phyloP scores from a whole-genome alignment of 2,888 invertebrate species.

The Gymnocheta viridis region DNA sequence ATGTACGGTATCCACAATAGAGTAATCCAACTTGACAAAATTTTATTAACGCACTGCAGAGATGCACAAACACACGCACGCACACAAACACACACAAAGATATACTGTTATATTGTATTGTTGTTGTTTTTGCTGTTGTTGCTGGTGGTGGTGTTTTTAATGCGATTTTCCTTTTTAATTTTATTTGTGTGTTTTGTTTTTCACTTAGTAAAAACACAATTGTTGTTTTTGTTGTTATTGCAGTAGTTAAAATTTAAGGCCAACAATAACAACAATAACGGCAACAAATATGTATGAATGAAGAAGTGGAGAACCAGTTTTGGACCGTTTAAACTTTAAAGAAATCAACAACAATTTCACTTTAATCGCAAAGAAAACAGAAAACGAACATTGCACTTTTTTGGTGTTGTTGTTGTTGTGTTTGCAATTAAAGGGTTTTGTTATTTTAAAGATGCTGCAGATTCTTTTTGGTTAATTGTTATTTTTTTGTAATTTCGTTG shows the following conservation, averaged over 20 bases:
- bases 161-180: neutral
- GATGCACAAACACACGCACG: neutral
- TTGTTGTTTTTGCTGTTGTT: conserved; percentile 11
- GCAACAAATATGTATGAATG: conserved; percentile 1
- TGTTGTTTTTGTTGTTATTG: conserved; percentile 16
- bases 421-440: conserved; percentile 10
- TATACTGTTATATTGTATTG: neutral
- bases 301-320: conserved; percentile 35
- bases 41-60: neutral
- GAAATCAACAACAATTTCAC: conserved; percentile 68
- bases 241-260: conserved; percentile 21
- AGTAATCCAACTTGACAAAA: conserved; percentile 75
- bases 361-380: conserved; percentile 48
- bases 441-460: conserved; percentile 24
- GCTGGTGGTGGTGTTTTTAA: neutral
- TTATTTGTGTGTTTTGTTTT: conserved; percentile 26
- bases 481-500: conserved; percentile 19
- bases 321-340: conserved; percentile 58
- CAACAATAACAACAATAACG: neutral
- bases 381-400: conserved; percentile 51
- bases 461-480: neutral
- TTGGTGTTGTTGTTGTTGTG: conserved; percentile 6
- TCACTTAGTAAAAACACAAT: conserved; percentile 16
- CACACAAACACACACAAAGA: neutral
- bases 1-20: conserved; percentile 77